phyloP scores from a whole-genome alignment of 2,888 invertebrate genomes.

The Osmoderma eremita region DNA sequence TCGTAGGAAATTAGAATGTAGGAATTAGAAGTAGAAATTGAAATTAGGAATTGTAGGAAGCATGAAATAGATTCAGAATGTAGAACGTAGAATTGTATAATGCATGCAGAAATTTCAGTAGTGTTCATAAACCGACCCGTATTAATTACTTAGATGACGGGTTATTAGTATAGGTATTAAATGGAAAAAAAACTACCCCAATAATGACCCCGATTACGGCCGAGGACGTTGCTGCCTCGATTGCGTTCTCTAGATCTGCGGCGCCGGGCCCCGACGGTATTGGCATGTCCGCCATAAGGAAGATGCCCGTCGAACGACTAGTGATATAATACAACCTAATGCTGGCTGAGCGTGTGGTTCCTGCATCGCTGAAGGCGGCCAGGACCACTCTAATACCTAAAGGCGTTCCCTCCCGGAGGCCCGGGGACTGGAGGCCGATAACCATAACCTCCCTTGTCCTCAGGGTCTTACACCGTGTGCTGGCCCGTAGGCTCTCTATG shows the following conservation, averaged over 20 bases:
- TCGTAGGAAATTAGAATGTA: too few species aligned
- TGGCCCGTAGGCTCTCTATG: conserved; percentile 33
- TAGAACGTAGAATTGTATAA: too few species aligned
- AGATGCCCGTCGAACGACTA: conserved; percentile 6
- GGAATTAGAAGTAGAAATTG: too few species aligned
- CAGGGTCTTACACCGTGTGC: conserved; percentile 36
- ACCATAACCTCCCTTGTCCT: conserved; percentile 43
- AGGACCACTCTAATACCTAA: conserved; percentile 41
- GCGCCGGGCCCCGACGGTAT: conserved; percentile 40
- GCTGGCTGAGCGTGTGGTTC: conserved; percentile 23
- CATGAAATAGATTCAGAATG: too few species aligned
- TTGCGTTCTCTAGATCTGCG: background rate
- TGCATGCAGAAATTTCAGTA: too few species aligned
- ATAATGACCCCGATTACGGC: background rate
- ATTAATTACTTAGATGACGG: too few species aligned
- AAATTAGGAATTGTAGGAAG: too few species aligned
- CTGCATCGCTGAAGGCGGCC: conserved; percentile 1
- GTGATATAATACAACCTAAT: conserved; percentile 41
- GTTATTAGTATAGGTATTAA: too few species aligned
- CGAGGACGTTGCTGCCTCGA: background rate
- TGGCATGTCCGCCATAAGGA: background rate
- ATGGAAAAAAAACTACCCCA: too few species aligned
- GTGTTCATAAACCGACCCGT: too few species aligned
- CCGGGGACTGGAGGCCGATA: conserved; percentile 45
- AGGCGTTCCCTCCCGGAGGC: conserved; percentile 8